Evolutionary conservation across 2,888 invertebrate species (phyloP).

Genomic region (Luperina testacea): DNA sequence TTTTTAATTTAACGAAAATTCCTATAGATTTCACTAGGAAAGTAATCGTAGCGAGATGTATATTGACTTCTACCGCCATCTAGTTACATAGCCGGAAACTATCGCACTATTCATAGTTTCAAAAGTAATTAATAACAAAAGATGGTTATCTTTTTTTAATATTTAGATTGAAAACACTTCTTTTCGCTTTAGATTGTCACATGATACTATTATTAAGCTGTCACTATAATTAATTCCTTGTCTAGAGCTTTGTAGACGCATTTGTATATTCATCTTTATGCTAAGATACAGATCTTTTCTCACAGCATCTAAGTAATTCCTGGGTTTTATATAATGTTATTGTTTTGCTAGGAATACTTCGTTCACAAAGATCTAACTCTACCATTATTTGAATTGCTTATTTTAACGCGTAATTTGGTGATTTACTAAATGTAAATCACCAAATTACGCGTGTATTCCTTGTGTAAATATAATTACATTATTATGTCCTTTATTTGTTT

Average conservation of each 20-base stretch:
- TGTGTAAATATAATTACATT: too few relatives aligned
- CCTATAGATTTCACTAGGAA: background rate
- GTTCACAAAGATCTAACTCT: background rate
- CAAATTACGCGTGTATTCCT: too few relatives aligned
- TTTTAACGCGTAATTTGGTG: background rate
- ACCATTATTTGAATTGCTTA: background rate
- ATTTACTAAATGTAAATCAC: background rate
- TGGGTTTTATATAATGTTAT: background rate
- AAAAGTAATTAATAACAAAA: too few relatives aligned
- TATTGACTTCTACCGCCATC: conserved; percentile 13
- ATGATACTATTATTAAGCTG: conserved; percentile 10
- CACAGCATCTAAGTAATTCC: conserved; percentile 19
- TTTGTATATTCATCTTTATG: conserved; percentile 23
- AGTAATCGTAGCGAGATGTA: background rate
- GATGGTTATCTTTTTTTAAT: background rate
- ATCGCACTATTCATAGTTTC: background rate
- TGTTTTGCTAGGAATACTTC: conserved; percentile 1
- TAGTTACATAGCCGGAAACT: conserved; percentile 5
- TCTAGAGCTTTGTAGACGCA: background rate
- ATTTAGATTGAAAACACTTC: background rate
- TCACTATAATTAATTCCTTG: conserved; percentile 21
- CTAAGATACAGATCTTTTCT: conserved; percentile 40
- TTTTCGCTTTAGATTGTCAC: conserved; percentile 8
- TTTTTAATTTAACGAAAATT: background rate
- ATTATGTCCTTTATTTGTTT: too few relatives aligned